These are phyloP conservation scores for Melanostigma gelatinosum DNA, from an alignment of 2,113 vertebrate genomes.

Conservation along the genomic window DNA sequence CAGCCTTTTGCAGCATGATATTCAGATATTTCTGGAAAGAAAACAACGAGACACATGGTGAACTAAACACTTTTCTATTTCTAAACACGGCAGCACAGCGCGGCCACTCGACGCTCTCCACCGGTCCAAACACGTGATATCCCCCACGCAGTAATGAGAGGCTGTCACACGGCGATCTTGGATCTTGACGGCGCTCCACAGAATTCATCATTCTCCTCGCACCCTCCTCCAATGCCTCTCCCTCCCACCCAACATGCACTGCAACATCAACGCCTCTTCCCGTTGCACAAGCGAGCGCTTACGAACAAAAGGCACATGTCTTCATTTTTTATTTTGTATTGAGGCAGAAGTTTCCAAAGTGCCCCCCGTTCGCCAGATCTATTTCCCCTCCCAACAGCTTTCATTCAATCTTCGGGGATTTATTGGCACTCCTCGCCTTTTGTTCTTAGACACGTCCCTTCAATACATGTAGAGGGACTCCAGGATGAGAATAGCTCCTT, in stretches of 20 bases:
- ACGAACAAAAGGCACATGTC: background rate
- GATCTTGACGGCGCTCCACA: conserved; percentile 33
- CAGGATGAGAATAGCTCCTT: conserved; percentile 66
- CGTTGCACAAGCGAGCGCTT: conserved; percentile 10
- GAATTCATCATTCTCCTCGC: conserved; percentile 43
- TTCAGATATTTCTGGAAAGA: background rate
- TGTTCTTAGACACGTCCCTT: conserved; percentile 70
- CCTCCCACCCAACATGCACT: conserved; percentile 12
- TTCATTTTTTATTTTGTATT: conserved; percentile 44
- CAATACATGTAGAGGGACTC: conserved; percentile 59
- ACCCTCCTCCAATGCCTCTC: conserved; percentile 28
- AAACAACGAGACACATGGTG: background rate
- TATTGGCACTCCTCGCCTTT: conserved; percentile 66
- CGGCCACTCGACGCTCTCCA: conserved; percentile 7
- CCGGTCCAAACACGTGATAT: conserved; percentile 13
- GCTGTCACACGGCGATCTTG: conserved; percentile 28
- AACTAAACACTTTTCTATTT: background rate
- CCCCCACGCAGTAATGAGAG: conserved; percentile 36
- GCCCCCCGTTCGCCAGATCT: conserved; percentile 47
- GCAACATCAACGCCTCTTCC: conserved; percentile 1
- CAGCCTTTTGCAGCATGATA: background rate
- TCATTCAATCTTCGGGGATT: conserved; percentile 70
- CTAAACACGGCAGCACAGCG: conserved; percentile 1
- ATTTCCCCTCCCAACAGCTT: conserved; percentile 57
- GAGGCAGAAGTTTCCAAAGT: conserved; percentile 62